Evolutionary conservation across 1,140 invertebrate genomes (phyloP), one percentile per base, ranked within the genome.

Genomic region (Drosophila sechellia): DNA sequence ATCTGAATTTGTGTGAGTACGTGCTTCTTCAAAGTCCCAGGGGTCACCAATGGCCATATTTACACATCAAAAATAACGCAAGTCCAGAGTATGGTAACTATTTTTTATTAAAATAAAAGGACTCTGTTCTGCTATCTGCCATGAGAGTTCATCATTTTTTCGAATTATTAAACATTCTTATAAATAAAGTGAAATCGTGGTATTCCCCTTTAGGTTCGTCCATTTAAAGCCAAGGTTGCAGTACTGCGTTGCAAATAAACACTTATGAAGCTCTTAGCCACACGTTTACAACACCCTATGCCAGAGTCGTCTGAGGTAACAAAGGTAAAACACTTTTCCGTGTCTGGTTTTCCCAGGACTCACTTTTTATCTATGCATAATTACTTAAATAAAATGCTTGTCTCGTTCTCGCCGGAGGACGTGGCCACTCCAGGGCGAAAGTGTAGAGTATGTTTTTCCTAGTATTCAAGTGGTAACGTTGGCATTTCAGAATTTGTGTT

Each of bases 321-420:
- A 74, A 57, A 56, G 61, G 55, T 55, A 25, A 17, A 61, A 50
- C 42, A 54, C 55, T 50, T 71, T 70, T 71, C 52, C 42, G 37
- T 43, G 37, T 42, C 15, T 37, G 35, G 70, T 17, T 46, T 20
- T 49, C 8, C 58, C 40, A 63, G 52, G 55, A 45, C 57, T 50
- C 48, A 12, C 53, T 61, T 63, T 73, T 58, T 61, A 53, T 85
- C 69, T 72, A 70, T 49, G 57, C 74, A 85, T 86, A 85, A 85
- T 85, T 85, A 80, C 73, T 66, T 78, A 64, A 85, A 86, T 74
- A 68, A 84, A 86, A 80, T 65, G 46, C 58, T 80, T 58, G 72
- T 60, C 55, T 73, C 20, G 43, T 50, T 52, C 42, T 54, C 27
- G 46, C 15, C 13, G 13, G 20, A 39, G 65, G 78, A 49, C 60